These are phyloP conservation scores for Tiliacea aurago DNA, from an alignment of 2,888 invertebrate species.

Conservation along the genomic window DNA sequence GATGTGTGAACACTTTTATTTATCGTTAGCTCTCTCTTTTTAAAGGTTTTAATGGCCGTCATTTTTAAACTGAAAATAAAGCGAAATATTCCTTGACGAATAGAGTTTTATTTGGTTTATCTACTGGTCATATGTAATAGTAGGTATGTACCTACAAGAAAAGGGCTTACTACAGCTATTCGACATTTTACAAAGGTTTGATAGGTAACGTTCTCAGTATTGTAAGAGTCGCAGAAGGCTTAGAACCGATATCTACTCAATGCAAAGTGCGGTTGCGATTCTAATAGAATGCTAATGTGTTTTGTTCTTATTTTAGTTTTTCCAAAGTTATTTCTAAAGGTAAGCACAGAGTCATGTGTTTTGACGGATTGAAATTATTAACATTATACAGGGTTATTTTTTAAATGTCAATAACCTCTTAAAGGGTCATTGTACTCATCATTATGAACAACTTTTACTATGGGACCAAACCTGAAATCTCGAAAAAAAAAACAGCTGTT, in stretches of 20 bases:
- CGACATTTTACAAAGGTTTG: constrained; percentile 20
- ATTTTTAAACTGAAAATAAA: constrained; percentile 1
- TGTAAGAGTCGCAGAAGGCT: constrained; percentile 19
- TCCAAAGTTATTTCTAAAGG: constrained; percentile 8
- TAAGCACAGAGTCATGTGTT: constrained; percentile 34
- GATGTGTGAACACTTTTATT: background rate
- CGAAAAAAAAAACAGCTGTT: too few relatives aligned
- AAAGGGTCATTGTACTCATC: too few relatives aligned
- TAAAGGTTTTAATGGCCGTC: background rate
- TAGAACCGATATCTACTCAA: constrained; percentile 18
- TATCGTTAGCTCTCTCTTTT: constrained; percentile 2
- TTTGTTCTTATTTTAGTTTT: constrained; percentile 15
- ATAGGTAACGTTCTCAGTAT: constrained; percentile 37
- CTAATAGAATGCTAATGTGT: constrained; percentile 22
- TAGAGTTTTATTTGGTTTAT: background rate
- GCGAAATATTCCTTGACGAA: background rate
- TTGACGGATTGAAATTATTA: constrained; percentile 29
- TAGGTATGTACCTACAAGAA: background rate
- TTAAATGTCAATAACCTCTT: too few relatives aligned
- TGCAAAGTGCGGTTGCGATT: constrained; percentile 19
- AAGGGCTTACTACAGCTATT: background rate
- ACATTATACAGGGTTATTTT: too few relatives aligned
- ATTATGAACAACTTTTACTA: too few relatives aligned
- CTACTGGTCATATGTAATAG: background rate
- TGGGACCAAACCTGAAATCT: too few relatives aligned